Percentiles rank a stretch among this genome's conserved stretches.
Conservation (phyloP, 2,888 invertebrate genomes). For the Acheta domesticus region DNA sequence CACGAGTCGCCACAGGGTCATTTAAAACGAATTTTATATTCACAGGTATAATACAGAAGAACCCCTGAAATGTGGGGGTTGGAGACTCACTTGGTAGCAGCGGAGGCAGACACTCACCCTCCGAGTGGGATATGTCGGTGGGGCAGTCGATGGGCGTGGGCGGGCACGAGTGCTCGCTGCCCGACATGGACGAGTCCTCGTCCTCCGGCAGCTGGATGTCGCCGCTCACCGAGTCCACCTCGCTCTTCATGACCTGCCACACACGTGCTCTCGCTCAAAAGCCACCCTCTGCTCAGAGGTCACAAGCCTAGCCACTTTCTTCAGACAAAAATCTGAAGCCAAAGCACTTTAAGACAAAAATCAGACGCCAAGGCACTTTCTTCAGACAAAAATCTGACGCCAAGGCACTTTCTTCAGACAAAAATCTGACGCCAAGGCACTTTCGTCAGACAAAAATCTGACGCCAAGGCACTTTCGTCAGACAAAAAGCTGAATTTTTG, state of each 20-base stretch:
- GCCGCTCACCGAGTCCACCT: conserved; percentile 40
- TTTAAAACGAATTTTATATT: no score
- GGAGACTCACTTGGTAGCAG: not conserved
- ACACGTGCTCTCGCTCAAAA: not conserved
- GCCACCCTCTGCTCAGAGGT: no score
- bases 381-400: not conserved
- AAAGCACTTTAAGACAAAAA: no score
- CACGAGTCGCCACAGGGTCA: no score
- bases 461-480: not conserved
- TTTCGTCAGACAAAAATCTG: not conserved
- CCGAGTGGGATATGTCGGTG: conserved; percentile 44
- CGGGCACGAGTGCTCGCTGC: conserved; percentile 46
- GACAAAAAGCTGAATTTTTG: not conserved
- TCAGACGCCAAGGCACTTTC: not conserved
- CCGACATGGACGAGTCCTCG: conserved; percentile 50
- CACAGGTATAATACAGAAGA: no score
- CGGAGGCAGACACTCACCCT: conserved; percentile 36
- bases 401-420: not conserved
- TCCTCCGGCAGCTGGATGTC: conserved; percentile 42
- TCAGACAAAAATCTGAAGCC: not conserved
- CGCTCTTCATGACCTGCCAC: conserved; percentile 36
- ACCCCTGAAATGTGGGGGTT: conserved; percentile 2
- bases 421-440: not conserved
- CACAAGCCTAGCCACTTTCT: not conserved
- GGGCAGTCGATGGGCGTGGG: conserved; percentile 46